Base-by-base conservation (phyloP, 2,888 invertebrate genomes). In the Helleia helle region DNA sequence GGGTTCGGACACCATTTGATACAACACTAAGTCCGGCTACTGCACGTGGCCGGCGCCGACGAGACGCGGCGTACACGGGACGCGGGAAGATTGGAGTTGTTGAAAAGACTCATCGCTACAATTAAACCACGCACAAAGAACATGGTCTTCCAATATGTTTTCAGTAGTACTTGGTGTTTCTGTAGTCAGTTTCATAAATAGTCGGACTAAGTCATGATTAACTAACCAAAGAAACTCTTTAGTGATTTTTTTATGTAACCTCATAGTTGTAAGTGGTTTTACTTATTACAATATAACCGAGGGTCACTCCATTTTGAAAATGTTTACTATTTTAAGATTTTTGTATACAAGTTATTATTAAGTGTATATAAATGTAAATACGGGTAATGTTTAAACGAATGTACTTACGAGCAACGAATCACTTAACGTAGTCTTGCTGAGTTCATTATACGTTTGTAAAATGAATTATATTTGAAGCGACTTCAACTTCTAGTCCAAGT, bases 141-240 rank as follows among this genome's bases (percentile, higher is more conserved):
- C 18, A 18, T 11, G 34, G 34, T 34, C 34, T 34, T 34, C 34
- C 34, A 34, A 18, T 34, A 18, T 34, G 34, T 34, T 34, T 34
- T 34, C 7, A 34, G 7, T 22, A 22, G 6, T 22, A 22, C 22
- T 22, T 8, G 30, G 15, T 2, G n/a, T 30, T 2, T n/a, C 14
- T 29, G 13, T 12, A 14, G n/a, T 13, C 15, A 6, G 15, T 30
- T 30, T 30, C 3, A 14, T 15, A 15, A n/a, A n/a, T n/a, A n/a
- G n/a, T n/a, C n/a, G n/a, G n/a, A n/a, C n/a, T n/a, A n/a, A 30
- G 9, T 5, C 1, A 9, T 7, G 18, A 34, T 7, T n/a, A 34
- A 17, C 22, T 34, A 18, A 34, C 34, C 34, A 34, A 34, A 34
- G 22, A 34, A 34, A 11, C 22, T 34, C n/a, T 34, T 34, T 34